These are phyloP conservation scores for Lithosia quadra DNA, from an alignment of 2,888 invertebrate genomes.

Conservation along the genomic window DNA sequence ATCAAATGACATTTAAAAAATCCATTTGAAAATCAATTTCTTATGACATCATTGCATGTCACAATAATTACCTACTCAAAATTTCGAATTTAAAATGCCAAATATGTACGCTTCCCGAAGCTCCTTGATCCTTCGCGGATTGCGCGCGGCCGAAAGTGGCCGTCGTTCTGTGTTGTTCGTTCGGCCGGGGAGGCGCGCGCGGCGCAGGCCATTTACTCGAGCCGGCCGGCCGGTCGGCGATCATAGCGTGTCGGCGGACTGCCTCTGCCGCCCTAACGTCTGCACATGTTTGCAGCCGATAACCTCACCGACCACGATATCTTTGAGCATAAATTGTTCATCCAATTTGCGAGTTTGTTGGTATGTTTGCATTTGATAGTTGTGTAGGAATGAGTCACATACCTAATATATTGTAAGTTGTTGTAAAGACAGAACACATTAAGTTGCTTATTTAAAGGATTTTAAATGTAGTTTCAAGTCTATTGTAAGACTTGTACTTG, in stretches of 20 bases:
- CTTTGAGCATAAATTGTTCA: constrained; percentile 41
- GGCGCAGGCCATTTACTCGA: constrained; percentile 39
- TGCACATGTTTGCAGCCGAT: constrained; percentile 51
- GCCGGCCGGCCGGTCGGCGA: constrained; percentile 21
- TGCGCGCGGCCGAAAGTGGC: constrained; percentile 18
- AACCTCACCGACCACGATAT: constrained; percentile 38
- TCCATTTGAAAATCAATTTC: too few species aligned
- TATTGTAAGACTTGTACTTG: neutral
- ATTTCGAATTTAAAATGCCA: neutral
- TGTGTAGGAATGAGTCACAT: neutral
- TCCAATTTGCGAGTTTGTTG: constrained; percentile 37
- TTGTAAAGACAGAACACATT: neutral
- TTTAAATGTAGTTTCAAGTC: neutral
- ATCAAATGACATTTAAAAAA: too few species aligned
- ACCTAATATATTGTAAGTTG: neutral
- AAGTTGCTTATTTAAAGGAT: neutral
- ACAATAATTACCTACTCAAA: neutral
- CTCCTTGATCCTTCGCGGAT: constrained; percentile 31
- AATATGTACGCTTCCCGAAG: constrained; percentile 25
- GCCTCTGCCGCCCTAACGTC: constrained; percentile 43
- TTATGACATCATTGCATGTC: neutral
- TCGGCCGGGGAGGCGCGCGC: constrained; percentile 21
- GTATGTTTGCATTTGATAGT: constrained; percentile 2
- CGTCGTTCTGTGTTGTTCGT: constrained; percentile 12
- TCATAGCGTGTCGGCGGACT: constrained; percentile 18